These are phyloP conservation scores for Cyphomyrus discorhynchus DNA, from an alignment of 2,113 vertebrate genomes.

Conservation along the genomic window DNA sequence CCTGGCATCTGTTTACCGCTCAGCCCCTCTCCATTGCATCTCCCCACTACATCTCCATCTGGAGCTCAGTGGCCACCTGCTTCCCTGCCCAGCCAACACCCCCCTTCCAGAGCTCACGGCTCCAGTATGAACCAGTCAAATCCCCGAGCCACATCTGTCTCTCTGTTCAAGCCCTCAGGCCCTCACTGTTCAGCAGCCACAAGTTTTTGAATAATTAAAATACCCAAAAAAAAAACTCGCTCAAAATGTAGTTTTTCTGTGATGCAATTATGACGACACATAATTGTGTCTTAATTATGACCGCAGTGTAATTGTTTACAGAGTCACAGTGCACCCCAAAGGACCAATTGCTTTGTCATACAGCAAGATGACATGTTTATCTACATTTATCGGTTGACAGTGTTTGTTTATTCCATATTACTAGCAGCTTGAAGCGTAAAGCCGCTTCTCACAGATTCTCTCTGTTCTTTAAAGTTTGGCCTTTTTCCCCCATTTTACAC, in stretches of 20 bases:
- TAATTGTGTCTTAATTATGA: background rate
- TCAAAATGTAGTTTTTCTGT: background rate
- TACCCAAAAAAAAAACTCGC: background rate
- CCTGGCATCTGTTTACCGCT: conserved; percentile 6
- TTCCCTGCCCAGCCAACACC: conserved; percentile 36
- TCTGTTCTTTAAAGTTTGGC: background rate
- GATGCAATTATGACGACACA: background rate
- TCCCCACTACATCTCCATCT: conserved; percentile 37
- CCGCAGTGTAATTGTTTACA: background rate
- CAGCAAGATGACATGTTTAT: background rate
- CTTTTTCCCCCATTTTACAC: background rate
- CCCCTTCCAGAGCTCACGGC: background rate
- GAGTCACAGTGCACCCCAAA: background rate
- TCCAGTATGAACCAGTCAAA: background rate
- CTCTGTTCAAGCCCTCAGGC: background rate
- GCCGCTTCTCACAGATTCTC: background rate
- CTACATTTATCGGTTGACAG: background rate
- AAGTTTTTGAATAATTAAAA: background rate
- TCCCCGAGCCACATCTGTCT: background rate
- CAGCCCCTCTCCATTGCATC: background rate
- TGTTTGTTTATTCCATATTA: background rate
- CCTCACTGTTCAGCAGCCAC: background rate
- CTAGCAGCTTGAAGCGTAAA: background rate
- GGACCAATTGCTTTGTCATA: background rate
- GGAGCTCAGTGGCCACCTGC: conserved; percentile 43